Percentiles rank a stretch among this genome's conserved stretches.
These are phyloP conservation scores for Xiphophorus birchmanni DNA, from an alignment of 2,797 vertebrate species.

Conservation along the genomic window DNA sequence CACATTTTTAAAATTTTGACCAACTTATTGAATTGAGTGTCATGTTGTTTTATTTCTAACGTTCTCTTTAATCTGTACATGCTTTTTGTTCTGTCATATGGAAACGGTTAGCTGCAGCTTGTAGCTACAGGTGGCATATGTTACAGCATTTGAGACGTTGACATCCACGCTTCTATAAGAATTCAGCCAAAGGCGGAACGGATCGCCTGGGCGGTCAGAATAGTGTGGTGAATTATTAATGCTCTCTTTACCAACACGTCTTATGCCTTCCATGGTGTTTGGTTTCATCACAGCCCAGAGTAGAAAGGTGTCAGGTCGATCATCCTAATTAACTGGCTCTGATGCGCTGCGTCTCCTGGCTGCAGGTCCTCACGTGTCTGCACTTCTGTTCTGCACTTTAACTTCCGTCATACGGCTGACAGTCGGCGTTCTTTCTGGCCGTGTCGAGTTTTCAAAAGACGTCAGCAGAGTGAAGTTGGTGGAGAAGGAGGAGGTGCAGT, in stretches of 20 bases:
- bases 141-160: not conserved
- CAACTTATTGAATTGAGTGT: not conserved
- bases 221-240: not conserved
- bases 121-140: not conserved
- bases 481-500: constrained; percentile 11
- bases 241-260: not conserved
- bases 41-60: not conserved
- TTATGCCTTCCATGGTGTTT: not conserved
- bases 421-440: not conserved
- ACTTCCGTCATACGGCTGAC: not conserved
- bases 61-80: not conserved
- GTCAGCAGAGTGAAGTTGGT: not conserved
- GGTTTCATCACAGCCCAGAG: constrained; percentile 2
- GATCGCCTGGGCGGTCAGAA: not conserved
- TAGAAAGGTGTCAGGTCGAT: not conserved
- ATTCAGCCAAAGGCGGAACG: not conserved
- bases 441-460: not conserved
- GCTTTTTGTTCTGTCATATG: not conserved
- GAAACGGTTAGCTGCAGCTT: not conserved
- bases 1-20: not conserved
- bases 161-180: not conserved
- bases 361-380: constrained; percentile 1
- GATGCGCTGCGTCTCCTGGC: not conserved
- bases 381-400: not conserved
- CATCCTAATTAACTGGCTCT: constrained; percentile 11